Evolutionary conservation across 2,113 vertebrate genomes (phyloP), one percentile per base, ranked within the genome.

Genomic region (Xenopus borealis): DNA sequence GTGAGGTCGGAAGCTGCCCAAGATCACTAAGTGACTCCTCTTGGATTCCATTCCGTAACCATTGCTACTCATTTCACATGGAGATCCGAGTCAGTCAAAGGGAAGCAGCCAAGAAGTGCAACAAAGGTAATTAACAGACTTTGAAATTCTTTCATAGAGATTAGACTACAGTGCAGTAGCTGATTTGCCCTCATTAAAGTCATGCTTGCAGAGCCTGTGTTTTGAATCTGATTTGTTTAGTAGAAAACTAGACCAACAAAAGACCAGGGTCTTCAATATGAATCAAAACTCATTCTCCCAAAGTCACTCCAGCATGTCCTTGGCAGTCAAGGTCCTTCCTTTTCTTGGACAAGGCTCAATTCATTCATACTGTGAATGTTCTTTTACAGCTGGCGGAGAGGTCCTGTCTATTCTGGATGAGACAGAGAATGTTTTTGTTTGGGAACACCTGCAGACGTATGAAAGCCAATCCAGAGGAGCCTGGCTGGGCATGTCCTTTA

Each of bases 61-160:
- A 95, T 79, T 99, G 97, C 75, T 99, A 99, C 72, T 90, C 96
- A 19, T 99, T 98, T 85, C 94, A 98, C 87, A 91, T 95, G 89
- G 94, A 98, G 80, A 87, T 86, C 68, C 86, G 91, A 2, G 81
- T 89, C 69, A 88, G 92, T 27, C 94, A 94, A 83, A 94, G 96
- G 27, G 95, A 97, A 0, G 96, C 97, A 0, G 84, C 85, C 53
- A 82, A 84, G 75, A 92, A 84, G 79, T 98, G 97, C 84, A 89
- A 89, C 81, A 93, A 89, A 92, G 93, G 97, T 99, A 84, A 55
- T 40, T 4, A 9, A 27, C 23, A 40, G 33, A 40, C 33, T 40
- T 40, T 40, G 33, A 40, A 2, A 40, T 40, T 7, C 33, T 27
- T 27, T 27, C 23, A 40, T 40, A 40, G 5, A 40, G 33, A 2